phyloP scores from a whole-genome alignment of 2,113 vertebrate species.

The Bambusicola thoracicus region DNA sequence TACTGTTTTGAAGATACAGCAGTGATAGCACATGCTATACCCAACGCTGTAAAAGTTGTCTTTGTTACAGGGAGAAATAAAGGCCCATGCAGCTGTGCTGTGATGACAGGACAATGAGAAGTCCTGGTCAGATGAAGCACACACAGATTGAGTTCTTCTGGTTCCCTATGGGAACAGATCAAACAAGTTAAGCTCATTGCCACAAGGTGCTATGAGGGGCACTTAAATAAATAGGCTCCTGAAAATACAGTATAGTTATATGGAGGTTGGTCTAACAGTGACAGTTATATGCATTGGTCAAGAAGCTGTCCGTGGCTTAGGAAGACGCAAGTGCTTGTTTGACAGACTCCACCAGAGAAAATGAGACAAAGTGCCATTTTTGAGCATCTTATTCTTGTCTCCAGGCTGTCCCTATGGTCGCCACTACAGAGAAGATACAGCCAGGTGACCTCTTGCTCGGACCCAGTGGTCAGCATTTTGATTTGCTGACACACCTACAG shows the following conservation, averaged over 20 bases:
- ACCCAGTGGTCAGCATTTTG: neutral
- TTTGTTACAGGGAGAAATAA: neutral
- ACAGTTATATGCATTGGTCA: neutral
- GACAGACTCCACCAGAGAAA: neutral
- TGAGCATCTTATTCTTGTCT: neutral
- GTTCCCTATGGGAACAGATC: neutral
- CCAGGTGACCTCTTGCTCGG: neutral
- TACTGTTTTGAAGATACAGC: neutral
- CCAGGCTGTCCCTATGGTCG: neutral
- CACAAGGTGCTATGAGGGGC: neutral
- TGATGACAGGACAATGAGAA: neutral
- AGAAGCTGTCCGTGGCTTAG: neutral
- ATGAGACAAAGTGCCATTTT: neutral
- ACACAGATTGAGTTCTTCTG: neutral
- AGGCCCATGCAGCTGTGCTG: neutral
- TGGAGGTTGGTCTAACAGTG: neutral
- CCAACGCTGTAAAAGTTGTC: neutral
- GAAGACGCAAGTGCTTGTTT: neutral
- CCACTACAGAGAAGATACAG: neutral
- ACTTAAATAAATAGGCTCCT: fast-evolving
- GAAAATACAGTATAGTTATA: neutral
- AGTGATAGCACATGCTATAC: neutral
- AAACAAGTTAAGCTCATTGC: neutral
- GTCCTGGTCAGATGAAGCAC: neutral
- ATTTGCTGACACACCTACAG: fast-evolving